Conservation (phyloP, 1,140 invertebrate species). For the Periplaneta americana region DNA sequence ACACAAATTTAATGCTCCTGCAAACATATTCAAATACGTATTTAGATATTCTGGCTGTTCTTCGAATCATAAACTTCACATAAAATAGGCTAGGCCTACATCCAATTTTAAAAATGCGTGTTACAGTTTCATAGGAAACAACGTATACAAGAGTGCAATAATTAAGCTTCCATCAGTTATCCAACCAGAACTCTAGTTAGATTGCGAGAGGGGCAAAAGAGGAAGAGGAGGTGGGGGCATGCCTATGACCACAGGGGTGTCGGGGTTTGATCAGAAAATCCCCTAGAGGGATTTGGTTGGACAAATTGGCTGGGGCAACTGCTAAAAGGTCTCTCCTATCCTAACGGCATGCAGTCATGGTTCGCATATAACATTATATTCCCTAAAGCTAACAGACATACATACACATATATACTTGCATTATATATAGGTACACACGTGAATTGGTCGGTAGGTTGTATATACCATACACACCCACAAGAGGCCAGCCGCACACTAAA, state of each 20-base stretch:
- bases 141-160: background rate
- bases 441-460: background rate
- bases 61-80: too few relatives aligned
- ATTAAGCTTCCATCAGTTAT: background rate
- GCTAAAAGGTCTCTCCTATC: background rate
- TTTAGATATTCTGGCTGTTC: too few relatives aligned
- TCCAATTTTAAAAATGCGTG: too few relatives aligned
- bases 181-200: background rate
- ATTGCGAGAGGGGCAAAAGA: background rate
- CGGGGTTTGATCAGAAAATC: background rate
- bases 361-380: background rate
- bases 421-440: background rate
- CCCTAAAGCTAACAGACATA: background rate
- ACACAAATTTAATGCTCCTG: too few relatives aligned
- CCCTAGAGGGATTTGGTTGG: background rate
- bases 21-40: too few relatives aligned
- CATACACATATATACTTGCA: background rate
- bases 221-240: too few relatives aligned
- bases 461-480: too few relatives aligned
- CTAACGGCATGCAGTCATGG: background rate
- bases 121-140: background rate
- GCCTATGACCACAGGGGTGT: background rate
- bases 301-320: background rate
- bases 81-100: too few relatives aligned
- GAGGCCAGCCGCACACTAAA: background rate